Evolutionary conservation across 2,888 invertebrate species (phyloP), one percentile per base, ranked within the genome.

Genomic region (Luperina nickerlii): DNA sequence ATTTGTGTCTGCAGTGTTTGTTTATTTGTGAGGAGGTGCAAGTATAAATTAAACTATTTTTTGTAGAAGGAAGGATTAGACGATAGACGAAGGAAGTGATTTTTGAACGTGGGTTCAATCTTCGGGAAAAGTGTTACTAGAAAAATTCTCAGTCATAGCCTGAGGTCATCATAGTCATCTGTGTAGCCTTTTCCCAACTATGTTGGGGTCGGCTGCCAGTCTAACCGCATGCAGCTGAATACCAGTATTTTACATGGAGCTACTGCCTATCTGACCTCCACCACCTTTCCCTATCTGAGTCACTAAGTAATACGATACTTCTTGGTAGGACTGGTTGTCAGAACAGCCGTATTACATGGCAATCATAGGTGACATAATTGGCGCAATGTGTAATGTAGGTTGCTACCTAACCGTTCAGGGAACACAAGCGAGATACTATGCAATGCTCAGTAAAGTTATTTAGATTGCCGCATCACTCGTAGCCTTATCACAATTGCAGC

Each of bases 401-500:
- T 48, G 4, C 15, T 7, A 13, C 20, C 8, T 48, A 32, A 20
- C 9, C 7, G 4, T 45, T 13, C 1, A 4, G 8, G 0, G 1
- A 42, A 27, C 18, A 42, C 1, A 27, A 38, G 20, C 6, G 9
- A 20, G 9, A 20, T 42, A 27, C 9, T 24, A 27, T 13, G 2
- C 32, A 11, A 54, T 27, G 5, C 24, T 11, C 1, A 18, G 27
- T 42, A 8, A 70, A 70, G 8, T 32, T 70, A 54, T 24, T 65
- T 48, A 32, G 51, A 48, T 42, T 27, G 1, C n/a, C 45, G 4
- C 8, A 66, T 57, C 32, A 60, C n/a, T 32, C 18, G 9, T 13
- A 20, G 42, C 9, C 27, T 68, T 42, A 68, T 57, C 60, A 63
- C 54, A 38, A 68, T 68, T 27, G 8, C 62, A 84, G 27, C 11